Conservation (phyloP, 1,140 invertebrate genomes). For the Gryon sp. region DNA sequence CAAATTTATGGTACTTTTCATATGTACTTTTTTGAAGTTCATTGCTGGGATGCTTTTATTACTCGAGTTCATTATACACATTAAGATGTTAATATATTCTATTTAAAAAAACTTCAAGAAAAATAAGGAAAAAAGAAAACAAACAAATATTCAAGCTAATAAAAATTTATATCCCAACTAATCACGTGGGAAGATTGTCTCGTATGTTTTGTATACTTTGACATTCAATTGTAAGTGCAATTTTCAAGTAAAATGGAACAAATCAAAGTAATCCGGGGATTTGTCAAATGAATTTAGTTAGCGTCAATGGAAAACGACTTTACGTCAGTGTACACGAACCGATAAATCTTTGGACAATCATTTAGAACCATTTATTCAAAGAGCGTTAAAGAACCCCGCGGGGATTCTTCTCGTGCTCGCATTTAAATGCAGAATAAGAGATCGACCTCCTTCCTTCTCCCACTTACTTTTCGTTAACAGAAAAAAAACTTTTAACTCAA, state of each 20-base stretch:
- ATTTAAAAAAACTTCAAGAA: too few species aligned
- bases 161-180: too few species aligned
- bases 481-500: constrained; percentile 5
- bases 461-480: too few species aligned
- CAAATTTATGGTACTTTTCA: constrained; percentile 26
- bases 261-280: constrained; percentile 40
- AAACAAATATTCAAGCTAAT: too few species aligned
- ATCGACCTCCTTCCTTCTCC: constrained; percentile 8
- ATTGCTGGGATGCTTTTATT: too few species aligned
- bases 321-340: constrained; percentile 36
- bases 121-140: not conserved
- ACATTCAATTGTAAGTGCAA: constrained; percentile 27
- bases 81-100: too few species aligned
- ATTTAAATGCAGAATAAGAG: constrained; percentile 50
- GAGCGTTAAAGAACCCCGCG: constrained; percentile 41
- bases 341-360: constrained; percentile 59
- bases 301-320: constrained; percentile 48
- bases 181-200: too few species aligned
- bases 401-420: constrained; percentile 12
- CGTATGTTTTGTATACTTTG: constrained; percentile 19
- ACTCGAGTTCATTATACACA: too few species aligned
- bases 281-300: constrained; percentile 43
- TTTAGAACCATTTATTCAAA: constrained; percentile 50
- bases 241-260: constrained; percentile 30
- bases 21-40: not conserved